Conservation (phyloP, 2,113 vertebrate genomes). For the Corythornis cristatus region DNA sequence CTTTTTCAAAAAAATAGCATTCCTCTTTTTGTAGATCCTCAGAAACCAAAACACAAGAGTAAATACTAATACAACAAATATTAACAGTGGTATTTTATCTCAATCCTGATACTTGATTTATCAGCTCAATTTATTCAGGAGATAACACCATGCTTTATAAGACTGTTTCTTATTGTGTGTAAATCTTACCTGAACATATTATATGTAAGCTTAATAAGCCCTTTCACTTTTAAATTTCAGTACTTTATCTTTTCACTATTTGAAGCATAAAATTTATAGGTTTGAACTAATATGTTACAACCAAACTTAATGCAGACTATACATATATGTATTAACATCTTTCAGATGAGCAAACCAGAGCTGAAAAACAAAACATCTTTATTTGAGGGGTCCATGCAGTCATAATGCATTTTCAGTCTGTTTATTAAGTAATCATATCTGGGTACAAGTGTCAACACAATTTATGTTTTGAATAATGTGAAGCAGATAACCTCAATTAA, state of each 20-base stretch:
- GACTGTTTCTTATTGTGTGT: neutral
- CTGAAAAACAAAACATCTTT: conserved; percentile 1
- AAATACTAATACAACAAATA: neutral
- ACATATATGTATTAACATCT: neutral
- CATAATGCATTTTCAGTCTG: conserved; percentile 51
- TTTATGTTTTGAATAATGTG: conserved; percentile 70
- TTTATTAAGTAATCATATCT: conserved; percentile 72
- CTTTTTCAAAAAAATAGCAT: neutral
- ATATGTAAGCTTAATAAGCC: neutral
- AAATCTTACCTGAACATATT: neutral
- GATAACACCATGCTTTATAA: neutral
- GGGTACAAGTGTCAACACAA: conserved; percentile 68
- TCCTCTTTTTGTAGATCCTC: neutral
- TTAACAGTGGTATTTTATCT: neutral
- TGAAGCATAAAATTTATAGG: neutral
- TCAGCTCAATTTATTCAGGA: neutral
- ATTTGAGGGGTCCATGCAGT: neutral
- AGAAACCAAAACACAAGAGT: neutral
- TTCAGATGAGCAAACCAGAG: neutral
- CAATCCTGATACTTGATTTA: neutral
- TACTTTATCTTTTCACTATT: neutral
- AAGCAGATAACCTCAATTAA: conserved; percentile 73
- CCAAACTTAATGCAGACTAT: neutral
- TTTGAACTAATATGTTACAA: neutral
- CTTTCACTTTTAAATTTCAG: neutral